phyloP scores from a whole-genome alignment of 2,888 invertebrate species.

The Drosophila sordidapex region DNA sequence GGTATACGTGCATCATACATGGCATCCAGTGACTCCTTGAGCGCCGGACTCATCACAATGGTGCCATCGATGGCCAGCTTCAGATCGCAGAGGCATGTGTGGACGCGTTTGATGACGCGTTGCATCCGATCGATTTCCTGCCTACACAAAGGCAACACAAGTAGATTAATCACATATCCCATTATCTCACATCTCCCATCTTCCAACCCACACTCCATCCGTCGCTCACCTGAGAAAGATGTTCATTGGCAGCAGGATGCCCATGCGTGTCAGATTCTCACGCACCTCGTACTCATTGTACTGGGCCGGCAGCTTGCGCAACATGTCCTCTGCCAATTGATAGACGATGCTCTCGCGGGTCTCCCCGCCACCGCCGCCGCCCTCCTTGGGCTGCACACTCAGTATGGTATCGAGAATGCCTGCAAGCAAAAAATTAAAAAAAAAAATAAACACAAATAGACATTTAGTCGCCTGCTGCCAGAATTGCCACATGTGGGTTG shows the following conservation, averaged over 20 bases:
- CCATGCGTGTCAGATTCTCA: slow-evolving; percentile 96
- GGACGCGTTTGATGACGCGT: slow-evolving; percentile 92
- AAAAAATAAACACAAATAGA: background rate
- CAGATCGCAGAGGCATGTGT: slow-evolving; percentile 93
- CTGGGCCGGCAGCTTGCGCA: slow-evolving; percentile 92
- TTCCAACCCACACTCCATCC: background rate
- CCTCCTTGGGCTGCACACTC: slow-evolving; percentile 98
- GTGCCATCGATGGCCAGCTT: slow-evolving; percentile 98
- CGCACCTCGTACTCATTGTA: slow-evolving; percentile 96
- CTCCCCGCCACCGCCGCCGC: slow-evolving; percentile 95
- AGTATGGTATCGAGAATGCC: slow-evolving; percentile 96
- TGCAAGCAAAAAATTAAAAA: slow-evolving; percentile 49
- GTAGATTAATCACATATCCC: slow-evolving; percentile 13
- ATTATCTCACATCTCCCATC: background rate
- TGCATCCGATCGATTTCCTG: slow-evolving; percentile 94
- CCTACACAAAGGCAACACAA: slow-evolving; percentile 80
- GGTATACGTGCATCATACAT: slow-evolving; percentile 99
- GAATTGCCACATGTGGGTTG: slow-evolving; percentile 43
- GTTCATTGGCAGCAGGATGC: slow-evolving; percentile 96
- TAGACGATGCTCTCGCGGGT: slow-evolving; percentile 97
- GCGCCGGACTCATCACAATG: slow-evolving; percentile 97
- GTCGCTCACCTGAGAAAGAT: slow-evolving; percentile 91
- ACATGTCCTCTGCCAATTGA: slow-evolving; percentile 96
- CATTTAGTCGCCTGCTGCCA: slow-evolving; percentile 17
- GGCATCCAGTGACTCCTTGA: slow-evolving; percentile 95